Percentiles rank a stretch among this genome's conserved stretches.
Evolutionary conservation across 2,888 invertebrate species (phyloP).

Genomic region (Lasioglossum oenotherae): DNA sequence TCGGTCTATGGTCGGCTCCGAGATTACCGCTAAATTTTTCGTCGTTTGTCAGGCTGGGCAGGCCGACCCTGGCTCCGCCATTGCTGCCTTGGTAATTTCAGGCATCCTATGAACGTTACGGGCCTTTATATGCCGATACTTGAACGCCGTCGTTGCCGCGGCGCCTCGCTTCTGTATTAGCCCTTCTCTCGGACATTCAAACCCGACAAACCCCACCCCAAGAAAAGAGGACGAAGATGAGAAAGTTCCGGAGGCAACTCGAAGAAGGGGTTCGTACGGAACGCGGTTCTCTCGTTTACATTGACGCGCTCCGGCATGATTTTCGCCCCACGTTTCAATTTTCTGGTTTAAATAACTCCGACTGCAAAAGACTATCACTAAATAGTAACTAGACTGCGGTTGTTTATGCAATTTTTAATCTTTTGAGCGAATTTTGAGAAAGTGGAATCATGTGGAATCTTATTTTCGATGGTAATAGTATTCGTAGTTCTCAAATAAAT

Average conservation of each 20-base stretch:
- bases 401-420: too few relatives aligned
- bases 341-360: too few relatives aligned
- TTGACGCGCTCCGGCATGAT: slow-evolving; percentile 45
- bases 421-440: too few relatives aligned
- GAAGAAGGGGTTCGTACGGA: not conserved
- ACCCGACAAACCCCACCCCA: not conserved
- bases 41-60: slow-evolving; percentile 65
- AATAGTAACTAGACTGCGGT: too few relatives aligned
- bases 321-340: slow-evolving; percentile 40
- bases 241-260: not conserved
- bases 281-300: slow-evolving; percentile 39
- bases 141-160: slow-evolving; percentile 38
- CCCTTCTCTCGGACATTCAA: slow-evolving; percentile 48
- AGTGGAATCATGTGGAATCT: too few relatives aligned
- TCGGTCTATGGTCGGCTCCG: slow-evolving; percentile 54
- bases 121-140: slow-evolving; percentile 69
- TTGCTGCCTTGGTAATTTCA: slow-evolving; percentile 60
- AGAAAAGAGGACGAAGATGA: slow-evolving; percentile 39
- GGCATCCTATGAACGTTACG: slow-evolving; percentile 49
- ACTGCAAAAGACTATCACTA: too few relatives aligned
- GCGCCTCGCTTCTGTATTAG: slow-evolving; percentile 33
- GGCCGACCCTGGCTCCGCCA: slow-evolving; percentile 26
- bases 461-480: too few relatives aligned
- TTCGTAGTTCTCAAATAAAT: too few relatives aligned
- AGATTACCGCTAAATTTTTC: slow-evolving; percentile 79